phyloP scores from a whole-genome alignment of 2,797 vertebrate genomes.

The Ctenosaura bakeri region DNA sequence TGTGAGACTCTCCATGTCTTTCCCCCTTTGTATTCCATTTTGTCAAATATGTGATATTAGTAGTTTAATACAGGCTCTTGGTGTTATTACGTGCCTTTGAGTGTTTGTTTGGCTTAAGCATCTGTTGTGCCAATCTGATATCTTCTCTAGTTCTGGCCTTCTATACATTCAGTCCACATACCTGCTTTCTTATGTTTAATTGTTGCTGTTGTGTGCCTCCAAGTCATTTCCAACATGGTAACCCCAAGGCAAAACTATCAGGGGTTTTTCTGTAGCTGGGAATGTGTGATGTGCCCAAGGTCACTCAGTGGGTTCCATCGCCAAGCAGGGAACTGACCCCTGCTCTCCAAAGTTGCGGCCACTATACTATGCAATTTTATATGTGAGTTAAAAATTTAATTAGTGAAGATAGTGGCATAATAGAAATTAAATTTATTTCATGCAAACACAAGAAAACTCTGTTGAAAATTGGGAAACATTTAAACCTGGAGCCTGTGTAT shows the following conservation, averaged over 20 bases:
- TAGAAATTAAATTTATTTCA: background rate
- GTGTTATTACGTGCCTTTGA: background rate
- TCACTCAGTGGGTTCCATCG: too few species aligned
- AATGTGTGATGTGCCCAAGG: too few species aligned
- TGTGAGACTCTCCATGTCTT: background rate
- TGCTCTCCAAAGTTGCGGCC: too few species aligned
- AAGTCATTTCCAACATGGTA: too few species aligned
- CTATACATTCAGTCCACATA: background rate
- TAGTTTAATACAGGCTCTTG: background rate
- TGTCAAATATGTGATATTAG: background rate
- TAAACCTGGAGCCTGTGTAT: background rate
- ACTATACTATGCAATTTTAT: background rate
- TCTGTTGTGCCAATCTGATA: background rate
- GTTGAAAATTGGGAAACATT: background rate
- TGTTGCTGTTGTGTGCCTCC: too few species aligned
- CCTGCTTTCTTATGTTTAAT: background rate
- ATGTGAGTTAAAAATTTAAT: background rate
- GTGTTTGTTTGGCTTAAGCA: background rate
- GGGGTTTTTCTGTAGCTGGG: too few species aligned
- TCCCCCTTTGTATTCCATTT: background rate
- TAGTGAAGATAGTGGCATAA: background rate
- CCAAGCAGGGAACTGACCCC: too few species aligned
- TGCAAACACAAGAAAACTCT: background rate
- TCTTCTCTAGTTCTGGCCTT: background rate
- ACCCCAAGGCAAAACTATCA: too few species aligned